Conservation (phyloP, 2,888 invertebrate species). For the Drosophila atripex region DNA sequence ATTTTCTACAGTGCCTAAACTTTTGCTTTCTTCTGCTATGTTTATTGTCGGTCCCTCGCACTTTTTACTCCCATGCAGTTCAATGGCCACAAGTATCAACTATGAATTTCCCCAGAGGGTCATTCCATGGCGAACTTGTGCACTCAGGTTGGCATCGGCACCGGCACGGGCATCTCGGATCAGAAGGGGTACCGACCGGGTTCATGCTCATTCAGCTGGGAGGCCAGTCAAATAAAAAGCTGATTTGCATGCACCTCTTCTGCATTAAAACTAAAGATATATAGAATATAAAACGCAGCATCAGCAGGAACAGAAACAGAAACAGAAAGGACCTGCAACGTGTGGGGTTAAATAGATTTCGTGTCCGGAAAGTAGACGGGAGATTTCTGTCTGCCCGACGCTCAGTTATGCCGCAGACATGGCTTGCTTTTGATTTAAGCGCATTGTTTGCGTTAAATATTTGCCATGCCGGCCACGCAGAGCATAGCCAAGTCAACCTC, state of each 20-base stretch:
- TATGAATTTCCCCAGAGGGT: constrained; percentile 66
- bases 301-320: constrained; percentile 3
- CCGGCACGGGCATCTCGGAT: background rate
- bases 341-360: constrained; percentile 64
- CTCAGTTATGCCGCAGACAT: constrained; percentile 71
- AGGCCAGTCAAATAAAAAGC: constrained; percentile 69
- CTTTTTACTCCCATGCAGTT: constrained; percentile 60
- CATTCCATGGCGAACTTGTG: constrained; percentile 57
- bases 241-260: constrained; percentile 57
- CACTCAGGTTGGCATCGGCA: constrained; percentile 17
- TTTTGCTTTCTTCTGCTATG: constrained; percentile 50
- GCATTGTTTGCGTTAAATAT: constrained; percentile 77
- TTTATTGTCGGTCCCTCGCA: constrained; percentile 51
- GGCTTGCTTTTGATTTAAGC: constrained; percentile 76
- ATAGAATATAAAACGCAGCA: constrained; percentile 26
- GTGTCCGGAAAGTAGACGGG: constrained; percentile 8
- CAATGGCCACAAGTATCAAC: constrained; percentile 66
- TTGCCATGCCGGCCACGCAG: constrained; percentile 78
- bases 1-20: constrained; percentile 27
- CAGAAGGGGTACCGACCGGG: constrained; percentile 17
- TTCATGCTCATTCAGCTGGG: constrained; percentile 42
- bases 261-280: constrained; percentile 42
- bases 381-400: constrained; percentile 41
- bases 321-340: constrained; percentile 53
- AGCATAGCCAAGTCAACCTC: constrained; percentile 57